Evolutionary conservation across 2,113 vertebrate genomes (phyloP).

Genomic region (Istiophorus platypterus): DNA sequence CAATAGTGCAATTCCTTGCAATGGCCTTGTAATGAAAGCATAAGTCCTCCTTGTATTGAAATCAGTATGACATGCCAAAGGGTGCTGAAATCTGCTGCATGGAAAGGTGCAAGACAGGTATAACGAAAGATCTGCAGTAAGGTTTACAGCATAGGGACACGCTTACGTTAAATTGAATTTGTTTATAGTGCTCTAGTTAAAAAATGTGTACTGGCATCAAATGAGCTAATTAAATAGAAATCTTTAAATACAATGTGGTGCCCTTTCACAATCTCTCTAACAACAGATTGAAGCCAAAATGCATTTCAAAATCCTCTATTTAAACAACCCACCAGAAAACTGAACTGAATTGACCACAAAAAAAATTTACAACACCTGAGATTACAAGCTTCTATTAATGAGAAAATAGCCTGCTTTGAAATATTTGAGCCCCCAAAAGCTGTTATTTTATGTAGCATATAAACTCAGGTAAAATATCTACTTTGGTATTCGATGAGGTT

Average conservation of each 20-base stretch:
- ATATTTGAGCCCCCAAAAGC: background rate
- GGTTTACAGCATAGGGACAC: background rate
- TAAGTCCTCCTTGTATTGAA: slow-evolving; percentile 6
- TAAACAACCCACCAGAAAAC: slow-evolving; percentile 11
- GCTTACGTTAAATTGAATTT: slow-evolving; percentile 6
- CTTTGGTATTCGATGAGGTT: slow-evolving; percentile 32
- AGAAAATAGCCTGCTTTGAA: slow-evolving; percentile 30
- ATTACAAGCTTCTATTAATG: slow-evolving; percentile 17
- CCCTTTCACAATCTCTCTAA: background rate
- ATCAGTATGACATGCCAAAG: background rate
- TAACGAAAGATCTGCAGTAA: background rate
- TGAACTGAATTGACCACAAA: slow-evolving; percentile 34
- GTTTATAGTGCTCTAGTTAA: background rate
- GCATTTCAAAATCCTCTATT: slow-evolving; percentile 14
- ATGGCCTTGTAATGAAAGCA: slow-evolving; percentile 45
- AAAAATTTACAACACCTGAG: slow-evolving; percentile 12
- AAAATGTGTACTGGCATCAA: background rate
- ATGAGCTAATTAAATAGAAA: slow-evolving; percentile 36
- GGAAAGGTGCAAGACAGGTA: background rate
- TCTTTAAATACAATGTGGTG: background rate
- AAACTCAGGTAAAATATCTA: slow-evolving; percentile 25
- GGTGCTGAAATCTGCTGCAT: background rate
- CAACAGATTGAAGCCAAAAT: slow-evolving; percentile 27
- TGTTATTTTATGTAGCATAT: slow-evolving; percentile 33
- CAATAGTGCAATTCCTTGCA: slow-evolving; percentile 24